phyloP scores from a whole-genome alignment of 2,113 vertebrate species.

The Condylura cristata region DNA sequence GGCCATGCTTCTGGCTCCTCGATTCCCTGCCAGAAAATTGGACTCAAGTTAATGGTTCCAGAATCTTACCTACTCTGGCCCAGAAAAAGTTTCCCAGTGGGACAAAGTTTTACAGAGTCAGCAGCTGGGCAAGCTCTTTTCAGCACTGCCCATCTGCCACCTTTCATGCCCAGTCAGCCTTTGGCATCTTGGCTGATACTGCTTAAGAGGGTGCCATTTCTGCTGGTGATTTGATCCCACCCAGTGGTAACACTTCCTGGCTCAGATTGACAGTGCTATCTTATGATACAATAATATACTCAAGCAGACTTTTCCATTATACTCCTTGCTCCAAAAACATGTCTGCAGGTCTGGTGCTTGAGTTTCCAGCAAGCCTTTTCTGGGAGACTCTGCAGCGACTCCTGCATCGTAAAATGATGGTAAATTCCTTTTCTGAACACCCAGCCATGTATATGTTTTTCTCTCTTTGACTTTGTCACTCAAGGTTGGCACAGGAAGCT shows the following conservation, averaged over 20 bases:
- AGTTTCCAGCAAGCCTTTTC: slow-evolving; percentile 10
- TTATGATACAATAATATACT: not conserved
- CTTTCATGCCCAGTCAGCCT: slow-evolving; percentile 42
- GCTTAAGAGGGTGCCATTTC: slow-evolving; percentile 50
- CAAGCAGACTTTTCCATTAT: slow-evolving; percentile 29
- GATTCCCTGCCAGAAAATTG: slow-evolving; percentile 27
- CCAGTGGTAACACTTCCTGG: slow-evolving; percentile 33
- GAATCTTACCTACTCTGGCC: slow-evolving; percentile 28
- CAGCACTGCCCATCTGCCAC: slow-evolving; percentile 38
- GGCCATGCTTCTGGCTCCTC: slow-evolving; percentile 13
- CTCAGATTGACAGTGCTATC: not conserved
- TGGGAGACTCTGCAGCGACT: not conserved
- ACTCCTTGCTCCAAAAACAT: not conserved
- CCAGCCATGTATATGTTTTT: not conserved
- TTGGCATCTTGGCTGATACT: slow-evolving; percentile 55
- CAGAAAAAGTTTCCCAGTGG: slow-evolving; percentile 36
- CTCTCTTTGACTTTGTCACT: not conserved
- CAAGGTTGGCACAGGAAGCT: not conserved
- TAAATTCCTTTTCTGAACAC: not conserved
- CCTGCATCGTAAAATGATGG: not conserved
- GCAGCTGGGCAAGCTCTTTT: slow-evolving; percentile 51
- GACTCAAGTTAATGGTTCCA: not conserved
- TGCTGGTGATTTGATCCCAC: slow-evolving; percentile 58
- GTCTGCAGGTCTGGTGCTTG: not conserved
- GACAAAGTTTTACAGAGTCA: slow-evolving; percentile 54